These are phyloP conservation scores for Noctua fimbriata DNA, from an alignment of 2,888 invertebrate species.

Conservation along the genomic window DNA sequence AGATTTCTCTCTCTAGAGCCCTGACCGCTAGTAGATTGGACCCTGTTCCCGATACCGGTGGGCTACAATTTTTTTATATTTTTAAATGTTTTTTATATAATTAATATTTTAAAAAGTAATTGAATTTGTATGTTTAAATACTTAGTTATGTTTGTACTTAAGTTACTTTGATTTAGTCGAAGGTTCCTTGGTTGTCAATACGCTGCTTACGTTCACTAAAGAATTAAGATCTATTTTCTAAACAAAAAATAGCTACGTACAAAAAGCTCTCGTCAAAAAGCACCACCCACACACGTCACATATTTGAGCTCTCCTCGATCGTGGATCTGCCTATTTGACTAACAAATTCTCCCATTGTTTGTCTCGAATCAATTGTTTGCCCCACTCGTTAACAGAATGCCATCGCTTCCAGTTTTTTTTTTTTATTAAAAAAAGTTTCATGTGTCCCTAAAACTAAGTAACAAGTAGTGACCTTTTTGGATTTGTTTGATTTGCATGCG, in stretches of 20 bases:
- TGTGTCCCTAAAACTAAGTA: constrained; percentile 32
- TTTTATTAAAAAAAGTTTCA: constrained; percentile 24
- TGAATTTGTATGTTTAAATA: no score
- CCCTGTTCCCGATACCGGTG: no score
- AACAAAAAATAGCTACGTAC: neutral
- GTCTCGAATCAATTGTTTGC: constrained; percentile 57
- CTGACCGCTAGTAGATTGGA: no score
- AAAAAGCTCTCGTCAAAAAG: neutral
- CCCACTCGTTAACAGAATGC: constrained; percentile 59
- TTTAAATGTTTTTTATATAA: no score
- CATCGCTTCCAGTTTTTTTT: constrained; percentile 38
- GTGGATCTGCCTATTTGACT: constrained; percentile 56
- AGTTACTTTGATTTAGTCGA: neutral
- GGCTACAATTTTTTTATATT: no score
- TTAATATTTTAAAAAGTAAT: no score
- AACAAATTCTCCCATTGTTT: constrained; percentile 65
- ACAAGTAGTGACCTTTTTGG: constrained; percentile 40
- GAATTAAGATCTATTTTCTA: neutral
- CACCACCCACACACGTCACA: constrained; percentile 17
- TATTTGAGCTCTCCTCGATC: constrained; percentile 47
- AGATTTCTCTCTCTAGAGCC: no score
- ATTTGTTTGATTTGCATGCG: neutral
- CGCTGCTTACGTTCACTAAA: neutral
- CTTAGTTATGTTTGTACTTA: neutral
- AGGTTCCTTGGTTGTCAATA: neutral